Evolutionary conservation across 23 tunicate genomes (phyloP), one percentile per base, ranked within the genome.

Genomic region (Phallusia fumigata): DNA sequence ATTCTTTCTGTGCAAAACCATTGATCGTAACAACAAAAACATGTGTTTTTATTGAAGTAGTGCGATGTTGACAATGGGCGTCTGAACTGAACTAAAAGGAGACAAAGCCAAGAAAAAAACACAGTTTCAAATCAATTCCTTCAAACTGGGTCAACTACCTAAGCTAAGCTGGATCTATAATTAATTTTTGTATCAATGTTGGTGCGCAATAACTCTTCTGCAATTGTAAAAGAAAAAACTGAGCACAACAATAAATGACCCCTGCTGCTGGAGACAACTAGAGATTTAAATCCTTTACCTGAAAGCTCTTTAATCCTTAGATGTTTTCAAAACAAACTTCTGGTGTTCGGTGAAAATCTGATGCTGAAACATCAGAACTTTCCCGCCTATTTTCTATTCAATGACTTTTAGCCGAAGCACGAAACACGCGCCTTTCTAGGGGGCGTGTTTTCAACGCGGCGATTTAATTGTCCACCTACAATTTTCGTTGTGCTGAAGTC

Each of bases 321-420:
- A 58, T 58, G 69, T 58, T 58, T 58, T 58, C 11, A 58, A 58
- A 58, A 24, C 69, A 58, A 58, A 58, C 69, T 58, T n/a, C 69
- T 22, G 28, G 11, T 24, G 69, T 58, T 58, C 15, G 69, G 28
- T 58, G 28, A 24, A 22, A 24, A 58, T 24, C 28, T 58, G 69
- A 21, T 22, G 69, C 26, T 21, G 69, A 6, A 58, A 58, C 69
- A 58, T 58, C 69, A 58, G 69, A 58, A 58, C 69, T 58, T 58
- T 24, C 69, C 69, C 69, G 69, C 69, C 69, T 1, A 24, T 21
- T 21, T 58, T 58, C 69, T 3, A 58, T 58, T 58, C 69, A 58
- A 40, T 40, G 47, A 40, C 47, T 40, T 40, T 40, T 40, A 40
- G 47, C 47, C 47, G 5, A 40, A 40, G 47, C 69, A 58, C 26